phyloP scores from a whole-genome alignment of 2,888 invertebrate species.

The Heliconius ethilla region DNA sequence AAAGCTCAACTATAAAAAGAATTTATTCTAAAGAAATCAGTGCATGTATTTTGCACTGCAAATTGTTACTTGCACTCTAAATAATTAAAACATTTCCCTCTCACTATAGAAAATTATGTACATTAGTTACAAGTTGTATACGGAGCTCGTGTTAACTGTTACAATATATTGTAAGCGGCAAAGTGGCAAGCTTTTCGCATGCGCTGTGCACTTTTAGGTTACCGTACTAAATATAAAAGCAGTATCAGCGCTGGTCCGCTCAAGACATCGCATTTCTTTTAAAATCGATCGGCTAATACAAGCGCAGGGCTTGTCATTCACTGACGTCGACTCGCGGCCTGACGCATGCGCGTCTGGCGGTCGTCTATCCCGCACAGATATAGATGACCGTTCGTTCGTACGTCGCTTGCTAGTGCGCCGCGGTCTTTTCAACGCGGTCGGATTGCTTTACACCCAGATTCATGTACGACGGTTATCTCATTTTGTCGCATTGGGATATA shows the following conservation, averaged over 20 bases:
- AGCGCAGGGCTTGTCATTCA: conserved; percentile 78
- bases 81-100: conserved; percentile 32
- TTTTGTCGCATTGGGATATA: conserved; percentile 78
- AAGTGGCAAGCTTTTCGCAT: conserved; percentile 46
- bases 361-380: conserved; percentile 76
- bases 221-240: conserved; percentile 51
- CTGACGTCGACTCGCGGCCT: conserved; percentile 72
- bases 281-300: conserved; percentile 76
- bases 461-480: conserved; percentile 69
- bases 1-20: neutral
- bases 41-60: neutral
- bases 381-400: conserved; percentile 69
- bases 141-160: conserved; percentile 22
- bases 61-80: conserved; percentile 28
- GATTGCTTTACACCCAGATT: conserved; percentile 68
- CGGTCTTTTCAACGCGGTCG: conserved; percentile 71
- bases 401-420: conserved; percentile 66
- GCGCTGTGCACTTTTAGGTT: conserved; percentile 48
- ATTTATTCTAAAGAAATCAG: conserved; percentile 1
- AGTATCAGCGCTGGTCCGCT: conserved; percentile 48
- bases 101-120: conserved; percentile 30
- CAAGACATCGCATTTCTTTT: conserved; percentile 68
- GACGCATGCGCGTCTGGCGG: conserved; percentile 81
- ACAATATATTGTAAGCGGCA: conserved; percentile 14
- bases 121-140: conserved; percentile 23